phyloP scores from a whole-genome alignment of 37 sponge, comb jelly and placozoan species.

The Ephydatia muelleri region DNA sequence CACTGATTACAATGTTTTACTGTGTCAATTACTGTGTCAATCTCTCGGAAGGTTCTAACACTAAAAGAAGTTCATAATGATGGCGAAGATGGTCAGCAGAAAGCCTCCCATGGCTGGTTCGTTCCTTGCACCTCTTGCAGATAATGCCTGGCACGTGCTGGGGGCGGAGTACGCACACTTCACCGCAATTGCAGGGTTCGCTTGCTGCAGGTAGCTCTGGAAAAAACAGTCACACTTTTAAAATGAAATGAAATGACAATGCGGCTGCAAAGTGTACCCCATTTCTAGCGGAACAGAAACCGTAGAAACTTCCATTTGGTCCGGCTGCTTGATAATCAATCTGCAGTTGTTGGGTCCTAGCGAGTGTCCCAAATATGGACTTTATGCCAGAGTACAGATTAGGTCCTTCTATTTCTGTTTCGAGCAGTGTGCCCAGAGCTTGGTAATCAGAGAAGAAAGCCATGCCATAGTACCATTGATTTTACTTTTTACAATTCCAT shows the following conservation, averaged over 20 bases:
- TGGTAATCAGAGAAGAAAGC: too few species aligned
- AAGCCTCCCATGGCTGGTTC: too few species aligned
- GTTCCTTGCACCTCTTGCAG: too few species aligned
- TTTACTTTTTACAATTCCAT: too few species aligned
- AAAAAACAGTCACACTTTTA: not conserved
- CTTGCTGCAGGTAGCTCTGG: not conserved
- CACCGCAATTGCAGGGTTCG: not conserved
- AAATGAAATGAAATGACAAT: not conserved
- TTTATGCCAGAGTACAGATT: not conserved
- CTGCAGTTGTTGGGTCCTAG: not conserved
- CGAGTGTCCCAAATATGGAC: not conserved
- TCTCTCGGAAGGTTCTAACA: too few species aligned
- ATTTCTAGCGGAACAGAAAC: not conserved
- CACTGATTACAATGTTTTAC: too few species aligned
- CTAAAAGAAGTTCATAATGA: too few species aligned
- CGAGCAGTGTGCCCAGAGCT: not conserved
- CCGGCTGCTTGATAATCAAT: not conserved
- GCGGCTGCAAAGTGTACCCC: not conserved
- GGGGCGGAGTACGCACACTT: not conserved
- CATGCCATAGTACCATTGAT: too few species aligned
- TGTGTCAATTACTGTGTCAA: too few species aligned
- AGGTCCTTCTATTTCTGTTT: too few species aligned
- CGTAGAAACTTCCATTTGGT: not conserved
- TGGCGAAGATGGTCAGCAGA: too few species aligned
- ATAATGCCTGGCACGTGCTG: not conserved